A percentile compares a stretch with the other conserved stretches of the same genome.
Conservation (phyloP, 2,113 vertebrate genomes). For the Caretta caretta region DNA sequence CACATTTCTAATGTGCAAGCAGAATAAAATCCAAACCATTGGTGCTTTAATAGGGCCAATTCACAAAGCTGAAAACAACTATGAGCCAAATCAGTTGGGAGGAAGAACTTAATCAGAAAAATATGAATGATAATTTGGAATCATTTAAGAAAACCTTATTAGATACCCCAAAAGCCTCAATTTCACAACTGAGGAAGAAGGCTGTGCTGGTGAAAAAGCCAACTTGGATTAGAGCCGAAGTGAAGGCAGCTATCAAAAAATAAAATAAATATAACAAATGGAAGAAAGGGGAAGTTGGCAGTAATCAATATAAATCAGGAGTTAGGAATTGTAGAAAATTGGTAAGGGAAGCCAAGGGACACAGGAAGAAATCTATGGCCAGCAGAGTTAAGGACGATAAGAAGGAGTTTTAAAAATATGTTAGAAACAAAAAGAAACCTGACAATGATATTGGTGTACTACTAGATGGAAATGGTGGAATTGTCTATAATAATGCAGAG, state of each 20-base stretch:
- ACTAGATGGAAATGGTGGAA: too few relatives aligned
- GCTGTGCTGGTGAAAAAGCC: not conserved
- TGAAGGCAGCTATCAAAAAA: not conserved
- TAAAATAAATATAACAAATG: not conserved
- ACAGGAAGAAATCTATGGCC: not conserved
- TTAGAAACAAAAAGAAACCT: not conserved
- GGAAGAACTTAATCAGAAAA: not conserved
- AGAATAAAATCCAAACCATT: too few relatives aligned
- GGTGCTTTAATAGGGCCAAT: not conserved
- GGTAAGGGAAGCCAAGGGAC: not conserved
- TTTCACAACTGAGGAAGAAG: too few relatives aligned
- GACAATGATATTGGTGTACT: not conserved
- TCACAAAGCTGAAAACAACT: not conserved
- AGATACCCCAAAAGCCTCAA: too few relatives aligned
- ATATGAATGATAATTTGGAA: not conserved
- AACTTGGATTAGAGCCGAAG: not conserved
- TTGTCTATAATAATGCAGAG: not conserved
- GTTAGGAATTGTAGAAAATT: not conserved
- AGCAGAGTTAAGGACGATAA: not conserved
- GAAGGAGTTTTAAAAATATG: not conserved
- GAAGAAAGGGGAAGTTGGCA: not conserved
- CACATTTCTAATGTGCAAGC: too few relatives aligned
- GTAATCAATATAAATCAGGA: not conserved
- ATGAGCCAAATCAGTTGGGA: not conserved
- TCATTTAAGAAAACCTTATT: too few relatives aligned